Evolutionary conservation across 2,113 vertebrate species (phyloP).

Genomic region (Nibea coibor): DNA sequence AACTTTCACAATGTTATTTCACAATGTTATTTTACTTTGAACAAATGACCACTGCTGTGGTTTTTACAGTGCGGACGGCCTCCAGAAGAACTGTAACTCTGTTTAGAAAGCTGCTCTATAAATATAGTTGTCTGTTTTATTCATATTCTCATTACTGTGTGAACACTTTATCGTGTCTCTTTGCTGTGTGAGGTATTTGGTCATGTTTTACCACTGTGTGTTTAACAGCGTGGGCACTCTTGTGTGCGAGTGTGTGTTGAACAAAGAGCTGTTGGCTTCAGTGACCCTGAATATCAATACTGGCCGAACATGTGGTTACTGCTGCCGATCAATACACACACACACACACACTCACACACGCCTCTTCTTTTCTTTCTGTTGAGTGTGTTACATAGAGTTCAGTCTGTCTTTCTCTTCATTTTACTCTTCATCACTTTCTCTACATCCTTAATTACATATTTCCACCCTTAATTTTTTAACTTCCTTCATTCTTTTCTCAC

Average conservation of each 20-base stretch:
- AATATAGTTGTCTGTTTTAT: background rate
- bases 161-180: background rate
- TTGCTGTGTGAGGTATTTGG: background rate
- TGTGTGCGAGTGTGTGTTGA: constrained; percentile 25
- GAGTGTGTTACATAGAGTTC: background rate
- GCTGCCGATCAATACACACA: constrained; percentile 24
- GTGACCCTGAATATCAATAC: constrained; percentile 50
- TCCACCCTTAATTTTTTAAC: background rate
- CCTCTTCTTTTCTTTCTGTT: background rate
- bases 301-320: constrained; percentile 40
- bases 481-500: background rate
- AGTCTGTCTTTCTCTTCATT: background rate
- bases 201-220: background rate
- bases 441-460: background rate
- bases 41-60: no score
- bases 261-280: constrained; percentile 47
- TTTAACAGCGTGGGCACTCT: background rate
- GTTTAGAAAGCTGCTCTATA: background rate
- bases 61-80: no score
- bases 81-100: no score
- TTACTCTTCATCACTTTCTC: background rate
- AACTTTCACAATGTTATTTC: no score
- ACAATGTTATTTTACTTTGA: no score
- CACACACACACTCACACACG: constrained; percentile 13
- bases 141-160: background rate